These are phyloP conservation scores for Damaliscus lunatus DNA, from an alignment of 2,113 vertebrate genomes.

Conservation along the genomic window DNA sequence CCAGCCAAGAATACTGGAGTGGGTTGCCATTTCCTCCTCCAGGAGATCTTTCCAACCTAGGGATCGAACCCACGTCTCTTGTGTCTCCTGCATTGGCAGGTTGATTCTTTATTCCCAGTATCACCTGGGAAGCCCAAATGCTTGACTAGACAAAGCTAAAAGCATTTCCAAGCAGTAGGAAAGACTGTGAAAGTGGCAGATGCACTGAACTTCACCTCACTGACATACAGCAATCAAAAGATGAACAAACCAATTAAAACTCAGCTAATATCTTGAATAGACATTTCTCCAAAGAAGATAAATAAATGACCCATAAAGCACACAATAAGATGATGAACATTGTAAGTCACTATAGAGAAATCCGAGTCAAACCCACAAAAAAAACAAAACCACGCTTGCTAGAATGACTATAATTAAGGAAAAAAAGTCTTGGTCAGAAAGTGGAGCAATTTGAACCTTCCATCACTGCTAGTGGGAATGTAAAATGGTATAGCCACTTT, in stretches of 20 bases:
- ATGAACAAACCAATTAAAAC: neutral
- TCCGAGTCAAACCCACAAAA: neutral
- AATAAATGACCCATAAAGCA: neutral
- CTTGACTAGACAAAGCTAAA: slow-evolving; percentile 26
- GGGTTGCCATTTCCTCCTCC: neutral
- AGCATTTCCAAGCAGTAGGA: slow-evolving; percentile 14
- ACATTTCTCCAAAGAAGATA: neutral
- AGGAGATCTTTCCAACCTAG: neutral
- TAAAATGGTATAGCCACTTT: neutral
- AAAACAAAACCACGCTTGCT: neutral
- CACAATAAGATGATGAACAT: neutral
- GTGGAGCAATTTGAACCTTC: neutral
- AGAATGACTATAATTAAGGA: no score
- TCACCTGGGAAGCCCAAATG: neutral
- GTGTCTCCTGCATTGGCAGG: neutral
- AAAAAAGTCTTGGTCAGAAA: neutral
- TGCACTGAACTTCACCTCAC: neutral
- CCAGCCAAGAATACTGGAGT: neutral
- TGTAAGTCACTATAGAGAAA: neutral
- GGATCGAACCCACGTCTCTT: neutral
- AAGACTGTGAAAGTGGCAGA: slow-evolving; percentile 25
- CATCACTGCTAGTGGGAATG: neutral
- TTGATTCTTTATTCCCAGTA: neutral
- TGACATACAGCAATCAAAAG: neutral
- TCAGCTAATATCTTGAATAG: neutral